Evolutionary conservation across 2,888 invertebrate species (phyloP).

Genomic region (Dascillus cervinus): DNA sequence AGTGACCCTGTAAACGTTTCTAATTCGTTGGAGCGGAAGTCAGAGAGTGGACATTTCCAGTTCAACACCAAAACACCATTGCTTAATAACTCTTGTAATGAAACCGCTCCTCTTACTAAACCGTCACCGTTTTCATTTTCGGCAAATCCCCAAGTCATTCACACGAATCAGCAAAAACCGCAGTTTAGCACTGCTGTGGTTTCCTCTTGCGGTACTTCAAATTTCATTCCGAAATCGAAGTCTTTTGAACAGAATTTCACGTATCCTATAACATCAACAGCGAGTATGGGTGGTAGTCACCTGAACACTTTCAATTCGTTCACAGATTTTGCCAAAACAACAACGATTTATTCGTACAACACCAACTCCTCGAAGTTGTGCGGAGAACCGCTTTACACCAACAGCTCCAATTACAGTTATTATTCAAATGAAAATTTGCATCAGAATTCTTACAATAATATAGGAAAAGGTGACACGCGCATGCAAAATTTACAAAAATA

Average conservation of each 20-base stretch:
- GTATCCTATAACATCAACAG: constrained; percentile 4
- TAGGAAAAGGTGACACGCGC: no score
- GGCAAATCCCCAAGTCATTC: not conserved
- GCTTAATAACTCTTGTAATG: no score
- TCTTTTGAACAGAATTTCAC: no score
- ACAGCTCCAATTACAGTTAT: constrained; percentile 31
- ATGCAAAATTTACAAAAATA: not conserved
- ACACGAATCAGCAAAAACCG: not conserved
- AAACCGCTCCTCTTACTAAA: not conserved
- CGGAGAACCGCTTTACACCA: constrained; percentile 32
- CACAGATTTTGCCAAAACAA: constrained; percentile 25
- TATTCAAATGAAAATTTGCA: constrained; percentile 8
- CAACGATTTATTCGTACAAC: constrained; percentile 8
- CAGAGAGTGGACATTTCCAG: not conserved
- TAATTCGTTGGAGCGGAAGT: not conserved
- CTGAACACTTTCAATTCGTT: constrained; percentile 33
- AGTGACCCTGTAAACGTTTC: not conserved
- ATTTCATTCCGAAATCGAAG: not conserved
- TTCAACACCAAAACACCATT: no score
- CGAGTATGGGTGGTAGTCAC: constrained; percentile 11
- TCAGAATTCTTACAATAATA: constrained; percentile 7
- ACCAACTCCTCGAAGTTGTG: constrained; percentile 24
- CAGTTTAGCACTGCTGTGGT: not conserved
- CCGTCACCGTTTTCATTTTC: not conserved
- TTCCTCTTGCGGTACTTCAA: not conserved